Base-by-base conservation (phyloP, 2,888 invertebrate genomes). In the Chrysomela aeneicollis region DNA sequence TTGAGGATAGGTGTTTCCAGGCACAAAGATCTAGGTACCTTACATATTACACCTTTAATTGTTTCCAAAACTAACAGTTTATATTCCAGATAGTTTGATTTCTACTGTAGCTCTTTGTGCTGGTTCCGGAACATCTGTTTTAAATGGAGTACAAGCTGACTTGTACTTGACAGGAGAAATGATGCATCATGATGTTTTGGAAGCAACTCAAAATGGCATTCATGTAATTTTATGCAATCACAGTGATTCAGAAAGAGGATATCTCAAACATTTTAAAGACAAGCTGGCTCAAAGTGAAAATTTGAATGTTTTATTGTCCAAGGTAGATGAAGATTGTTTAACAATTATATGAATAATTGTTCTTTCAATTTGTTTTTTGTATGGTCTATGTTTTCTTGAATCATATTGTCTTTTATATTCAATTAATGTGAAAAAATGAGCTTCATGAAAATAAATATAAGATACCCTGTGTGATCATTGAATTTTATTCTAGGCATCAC, bases 201-300 rank as follows among this genome's bases (percentile, higher is more conserved):
- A 97, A 77, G 95, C 94, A 0, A 87, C 90, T 21, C 94, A 95
- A 74, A 88, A 86, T 60, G 91, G 92, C 26, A 87, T 87, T 15
- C 88, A 89, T 62, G 95, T 97, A 0, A 91, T 97, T 75, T 84
- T 97, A 17, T 94, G 94, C 69, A 96, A 97, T 81, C 97, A 98
- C 82, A 94, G 93, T 42, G 95, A 97, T 83, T 94, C 96, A 0
- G 98, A 98, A 82, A 86, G 97, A 67, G 96, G 97, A 4, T 98
- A 90, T 79, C 84, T 97, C 4, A 84, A 83, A 46, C 82, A 82
- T 9, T 91, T 95, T 66, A 82, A 84, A 37, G 72, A 78, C 8
- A 74, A 72, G 15, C 74, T 85, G 46, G 30, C 47, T 15, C 69
- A 77, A 22, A 66, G 66, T 42, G 72, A 77, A 17, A 67, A 78